These are phyloP conservation scores for Rhadina sibilatrix DNA, from an alignment of 2,113 vertebrate genomes.

Conservation along the genomic window DNA sequence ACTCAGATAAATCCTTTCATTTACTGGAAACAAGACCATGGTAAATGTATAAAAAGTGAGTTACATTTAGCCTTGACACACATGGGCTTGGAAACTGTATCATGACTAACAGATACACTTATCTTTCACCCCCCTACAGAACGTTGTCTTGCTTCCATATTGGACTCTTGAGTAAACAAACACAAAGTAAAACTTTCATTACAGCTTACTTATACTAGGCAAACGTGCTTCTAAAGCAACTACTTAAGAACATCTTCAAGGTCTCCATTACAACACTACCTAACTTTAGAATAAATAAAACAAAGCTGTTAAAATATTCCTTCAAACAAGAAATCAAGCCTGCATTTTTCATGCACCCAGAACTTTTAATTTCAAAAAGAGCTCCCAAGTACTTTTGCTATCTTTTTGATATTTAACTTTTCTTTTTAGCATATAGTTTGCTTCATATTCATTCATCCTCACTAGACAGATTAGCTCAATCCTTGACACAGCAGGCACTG, in stretches of 20 bases:
- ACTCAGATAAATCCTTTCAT: not conserved
- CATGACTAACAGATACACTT: not conserved
- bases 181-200: not conserved
- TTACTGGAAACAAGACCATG: not conserved
- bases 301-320: not conserved
- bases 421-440: not conserved
- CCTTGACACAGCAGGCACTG: not conserved
- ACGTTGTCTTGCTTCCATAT: not conserved
- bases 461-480: not conserved
- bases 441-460: not conserved
- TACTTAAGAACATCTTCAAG: not conserved
- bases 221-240: not conserved
- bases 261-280: not conserved
- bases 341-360: not conserved
- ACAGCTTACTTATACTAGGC: not conserved
- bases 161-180: not conserved
- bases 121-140: not conserved
- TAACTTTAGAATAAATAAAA: not conserved
- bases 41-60: not conserved
- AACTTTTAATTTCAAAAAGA: not conserved
- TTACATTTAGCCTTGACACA: not conserved
- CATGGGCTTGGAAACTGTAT: not conserved
- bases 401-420: not conserved
- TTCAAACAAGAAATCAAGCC: not conserved
- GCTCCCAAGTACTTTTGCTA: not conserved